A percentile compares a stretch with the other conserved stretches of the same genome.
Conservation (phyloP, 2,888 invertebrate species). For the Cordilura impudica region DNA sequence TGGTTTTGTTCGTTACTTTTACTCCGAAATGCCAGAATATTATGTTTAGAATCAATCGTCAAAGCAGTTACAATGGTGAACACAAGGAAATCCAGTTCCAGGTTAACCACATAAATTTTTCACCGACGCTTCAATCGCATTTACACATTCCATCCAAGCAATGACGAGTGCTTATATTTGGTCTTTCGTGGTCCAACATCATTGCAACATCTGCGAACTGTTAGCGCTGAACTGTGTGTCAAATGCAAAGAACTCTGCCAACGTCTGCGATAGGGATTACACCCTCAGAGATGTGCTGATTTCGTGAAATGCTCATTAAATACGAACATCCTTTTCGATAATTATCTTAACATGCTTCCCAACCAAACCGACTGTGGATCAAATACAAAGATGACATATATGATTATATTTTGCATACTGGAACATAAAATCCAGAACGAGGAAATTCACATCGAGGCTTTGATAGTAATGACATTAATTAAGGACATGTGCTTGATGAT, state of each 20-base stretch:
- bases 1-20: slow-evolving; percentile 49
- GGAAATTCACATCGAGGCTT: slow-evolving; percentile 56
- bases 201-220: slow-evolving; percentile 69
- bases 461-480: slow-evolving; percentile 49
- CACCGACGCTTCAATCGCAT: slow-evolving; percentile 65
- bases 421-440: slow-evolving; percentile 1
- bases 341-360: slow-evolving; percentile 60
- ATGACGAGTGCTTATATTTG: slow-evolving; percentile 66
- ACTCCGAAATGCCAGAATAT: slow-evolving; percentile 71
- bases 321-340: slow-evolving; percentile 62
- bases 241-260: slow-evolving; percentile 73
- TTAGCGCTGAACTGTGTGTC: slow-evolving; percentile 69
- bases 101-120: slow-evolving; percentile 67
- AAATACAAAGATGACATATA: slow-evolving; percentile 57
- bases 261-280: slow-evolving; percentile 63
- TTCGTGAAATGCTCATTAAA: slow-evolving; percentile 39
- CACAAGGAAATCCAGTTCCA: slow-evolving; percentile 66
- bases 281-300: slow-evolving; percentile 51
- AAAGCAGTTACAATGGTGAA: too few species aligned
- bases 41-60: too few species aligned
- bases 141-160: slow-evolving; percentile 45
- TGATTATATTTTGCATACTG: slow-evolving; percentile 53
- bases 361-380: slow-evolving; percentile 47
- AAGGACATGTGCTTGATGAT: slow-evolving; percentile 52
- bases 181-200: slow-evolving; percentile 71